Base-by-base conservation (phyloP, 2,113 vertebrate species). In the Nematolebias whitei region DNA sequence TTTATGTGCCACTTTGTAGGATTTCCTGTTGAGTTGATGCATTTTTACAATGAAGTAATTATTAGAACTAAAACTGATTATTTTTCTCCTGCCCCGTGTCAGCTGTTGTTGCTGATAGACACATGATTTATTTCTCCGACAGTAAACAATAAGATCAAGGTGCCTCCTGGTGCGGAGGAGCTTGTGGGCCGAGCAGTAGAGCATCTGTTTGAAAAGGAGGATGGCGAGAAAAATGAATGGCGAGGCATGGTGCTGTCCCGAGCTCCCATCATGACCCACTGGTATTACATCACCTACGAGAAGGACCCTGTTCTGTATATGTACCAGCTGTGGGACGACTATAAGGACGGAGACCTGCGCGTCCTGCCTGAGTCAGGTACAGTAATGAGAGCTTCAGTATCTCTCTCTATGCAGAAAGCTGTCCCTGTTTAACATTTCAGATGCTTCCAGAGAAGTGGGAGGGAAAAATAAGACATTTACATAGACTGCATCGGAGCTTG, bases 271-370 rank as follows among this genome's bases (percentile, higher is more conserved):
- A 94, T 94, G 93, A 94, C 93, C 76, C 92, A 93, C 85, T 94
- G 93, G 93, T 94, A 94, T 79, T 94, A 93, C 85, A 94, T 94
- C 88, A 94, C 93, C 53, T 94, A 94, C 2, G 93, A 94, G 87
- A 94, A 94, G 79, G 93, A 94, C 86, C 93, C 93, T 0, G 93
- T 94, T 68, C 89, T 94, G 49, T 94, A 94, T 76, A 94, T 94
- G 93, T 94, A 94, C 76, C 93, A 94, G 87, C 89, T 94, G 32
- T 93, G 93, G 92, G 93, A 94, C 43, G 93, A 94, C 78, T 94
- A 93, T 57, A 93, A 93, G 73, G 93, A 94, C 24, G 93, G 93
- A 43, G 93, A 94, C 76, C 88, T 94, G 8, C 93, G 92, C 12
- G 92, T 94, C 56, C 80, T 94, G 49, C 93, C 93, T 2, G 93